These are phyloP conservation scores for Himalopsyche tibetana DNA, from an alignment of 2,888 invertebrate species.

Conservation along the genomic window DNA sequence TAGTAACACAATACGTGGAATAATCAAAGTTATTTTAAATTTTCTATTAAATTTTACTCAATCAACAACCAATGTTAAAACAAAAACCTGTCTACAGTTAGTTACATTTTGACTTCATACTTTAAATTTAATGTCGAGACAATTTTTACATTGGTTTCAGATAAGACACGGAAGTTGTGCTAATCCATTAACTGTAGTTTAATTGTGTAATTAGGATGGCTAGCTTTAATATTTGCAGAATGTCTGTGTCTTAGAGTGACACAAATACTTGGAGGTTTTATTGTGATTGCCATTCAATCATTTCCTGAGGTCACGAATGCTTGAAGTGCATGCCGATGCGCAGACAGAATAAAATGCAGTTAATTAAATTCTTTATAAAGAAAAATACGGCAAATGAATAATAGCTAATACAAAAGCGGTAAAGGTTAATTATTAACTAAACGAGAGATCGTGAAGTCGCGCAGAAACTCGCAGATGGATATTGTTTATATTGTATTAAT, in stretches of 20 bases:
- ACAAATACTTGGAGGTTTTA: neutral
- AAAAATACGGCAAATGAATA: slow-evolving; percentile 31
- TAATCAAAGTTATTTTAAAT: no score
- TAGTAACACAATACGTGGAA: no score
- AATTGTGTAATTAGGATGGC: neutral
- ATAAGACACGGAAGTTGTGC: no score
- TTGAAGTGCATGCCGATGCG: slow-evolving; percentile 18
- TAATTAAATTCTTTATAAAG: neutral
- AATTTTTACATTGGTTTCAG: no score
- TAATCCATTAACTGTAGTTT: neutral
- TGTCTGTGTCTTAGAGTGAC: neutral
- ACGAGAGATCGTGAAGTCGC: neutral
- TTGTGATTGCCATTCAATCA: slow-evolving; percentile 23
- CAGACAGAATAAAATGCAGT: slow-evolving; percentile 37
- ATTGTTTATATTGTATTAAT: no score
- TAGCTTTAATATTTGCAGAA: neutral
- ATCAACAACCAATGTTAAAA: no score
- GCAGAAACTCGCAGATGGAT: neutral
- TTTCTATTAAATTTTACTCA: no score
- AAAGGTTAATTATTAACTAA: slow-evolving; percentile 8
- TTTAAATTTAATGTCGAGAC: no score
- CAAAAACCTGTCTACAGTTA: no score
- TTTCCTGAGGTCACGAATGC: slow-evolving; percentile 35
- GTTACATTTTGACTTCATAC: no score
- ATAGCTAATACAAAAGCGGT: slow-evolving; percentile 25